Base-by-base conservation (phyloP, 2,888 invertebrate genomes). In the Alviniconcha strummeri region DNA sequence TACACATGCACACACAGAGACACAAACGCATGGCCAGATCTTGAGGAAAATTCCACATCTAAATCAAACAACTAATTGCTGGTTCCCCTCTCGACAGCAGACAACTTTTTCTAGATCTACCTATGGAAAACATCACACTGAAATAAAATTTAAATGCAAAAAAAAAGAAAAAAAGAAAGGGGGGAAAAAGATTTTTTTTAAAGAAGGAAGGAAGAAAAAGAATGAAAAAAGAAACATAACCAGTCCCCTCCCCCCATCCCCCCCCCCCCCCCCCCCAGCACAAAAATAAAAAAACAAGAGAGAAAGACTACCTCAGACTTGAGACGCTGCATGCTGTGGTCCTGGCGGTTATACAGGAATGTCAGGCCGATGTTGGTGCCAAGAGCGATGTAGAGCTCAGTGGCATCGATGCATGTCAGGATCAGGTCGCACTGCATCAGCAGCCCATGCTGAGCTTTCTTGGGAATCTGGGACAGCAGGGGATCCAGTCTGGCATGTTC, bases 361-460 rank as follows among this genome's bases (percentile, higher is more conserved):
- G 97, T 96, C 83, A 97, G 94, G 4, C 98, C 98, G 36, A 96
- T 95, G 94, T 97, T 97, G 3, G 97, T 97, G 3, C 98, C 98
- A 83, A 98, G 93, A 1, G 96, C 97, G 87, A 98, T 95, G 93
- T 96, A 97, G 89, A 97, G 96, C 36, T 96, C 95, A 74, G 97
- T 95, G n/a, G 96, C 96, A 94, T 97, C 97, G 72, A 98, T 95
- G 91, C 97, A 97, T 0, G 97, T 98, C 83, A 91, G 87, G 76
- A 89, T 88, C 36, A 91, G 86, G 83, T 90, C 91, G 85, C 89
- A 89, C 83, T 90, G 88, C 69, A 84, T 89, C 81, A 90, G 84
- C 64, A 92, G 77, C 54, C 91, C 91, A 74, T 89, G 87, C 85
- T 91, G 91, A 13, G 91, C 92, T 86, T 91, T 91, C 36, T 87